Evolutionary conservation across 2,113 vertebrate genomes (phyloP).

Genomic region (Picathartes gymnocephalus): DNA sequence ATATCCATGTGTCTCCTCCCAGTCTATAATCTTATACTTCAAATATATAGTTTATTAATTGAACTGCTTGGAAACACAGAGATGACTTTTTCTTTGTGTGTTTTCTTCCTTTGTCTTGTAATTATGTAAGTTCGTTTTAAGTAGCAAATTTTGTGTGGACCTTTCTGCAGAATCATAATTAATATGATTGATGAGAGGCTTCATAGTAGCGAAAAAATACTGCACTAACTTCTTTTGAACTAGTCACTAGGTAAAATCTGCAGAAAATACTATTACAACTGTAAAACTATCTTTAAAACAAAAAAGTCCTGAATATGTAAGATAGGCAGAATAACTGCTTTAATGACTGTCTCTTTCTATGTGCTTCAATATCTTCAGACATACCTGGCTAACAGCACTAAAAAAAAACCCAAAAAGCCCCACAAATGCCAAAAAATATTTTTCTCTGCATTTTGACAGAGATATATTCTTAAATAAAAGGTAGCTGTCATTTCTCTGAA

Average conservation of each 20-base stretch:
- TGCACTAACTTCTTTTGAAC: background rate
- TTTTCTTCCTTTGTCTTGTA: background rate
- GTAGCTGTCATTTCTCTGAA: conserved; percentile 77
- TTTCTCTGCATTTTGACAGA: conserved; percentile 77
- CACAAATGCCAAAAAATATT: conserved; percentile 74
- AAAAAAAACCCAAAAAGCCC: conserved; percentile 6
- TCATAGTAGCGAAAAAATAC: background rate
- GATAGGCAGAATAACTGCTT: background rate
- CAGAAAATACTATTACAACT: background rate
- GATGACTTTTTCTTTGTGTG: background rate
- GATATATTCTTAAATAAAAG: conserved; percentile 77
- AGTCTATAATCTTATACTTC: background rate
- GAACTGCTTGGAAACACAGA: background rate
- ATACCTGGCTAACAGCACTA: conserved; percentile 78
- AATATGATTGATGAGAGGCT: background rate
- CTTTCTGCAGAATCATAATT: background rate
- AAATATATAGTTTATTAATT: background rate
- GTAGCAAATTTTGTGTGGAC: background rate
- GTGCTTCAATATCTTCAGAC: background rate
- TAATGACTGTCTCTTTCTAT: background rate
- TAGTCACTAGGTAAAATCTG: background rate
- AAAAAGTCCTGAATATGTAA: background rate
- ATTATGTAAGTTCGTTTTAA: background rate
- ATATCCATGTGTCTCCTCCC: background rate
- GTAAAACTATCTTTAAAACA: background rate